Conservation (phyloP, 1,140 invertebrate species). For the Orius insidiosus region DNA sequence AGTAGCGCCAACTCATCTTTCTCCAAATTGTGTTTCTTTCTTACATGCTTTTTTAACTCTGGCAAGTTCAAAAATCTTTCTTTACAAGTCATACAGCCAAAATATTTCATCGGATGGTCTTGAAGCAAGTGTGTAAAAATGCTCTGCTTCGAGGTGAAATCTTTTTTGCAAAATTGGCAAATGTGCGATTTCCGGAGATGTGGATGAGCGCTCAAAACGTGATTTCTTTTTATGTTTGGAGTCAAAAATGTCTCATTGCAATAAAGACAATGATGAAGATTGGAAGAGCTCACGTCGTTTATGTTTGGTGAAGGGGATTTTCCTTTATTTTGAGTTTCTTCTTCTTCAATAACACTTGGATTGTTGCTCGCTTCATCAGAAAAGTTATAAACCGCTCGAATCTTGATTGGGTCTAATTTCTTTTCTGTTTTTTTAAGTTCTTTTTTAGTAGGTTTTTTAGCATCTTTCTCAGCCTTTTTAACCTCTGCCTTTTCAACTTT, state of each 20-base stretch:
- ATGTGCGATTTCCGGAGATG: slow-evolving; percentile 18
- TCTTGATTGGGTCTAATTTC: too few relatives aligned
- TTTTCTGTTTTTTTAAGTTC: too few relatives aligned
- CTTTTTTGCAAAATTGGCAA: slow-evolving; percentile 20
- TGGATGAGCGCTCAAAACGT: slow-evolving; percentile 19
- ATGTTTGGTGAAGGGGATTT: neutral
- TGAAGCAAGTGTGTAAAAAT: slow-evolving; percentile 19
- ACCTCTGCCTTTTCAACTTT: neutral
- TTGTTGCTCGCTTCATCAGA: slow-evolving; percentile 10
- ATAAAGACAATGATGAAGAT: slow-evolving; percentile 19
- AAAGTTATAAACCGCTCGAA: slow-evolving; percentile 10
- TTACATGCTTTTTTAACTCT: slow-evolving; percentile 15
- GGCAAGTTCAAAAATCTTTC: slow-evolving; percentile 17
- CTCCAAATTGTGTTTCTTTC: slow-evolving; percentile 13
- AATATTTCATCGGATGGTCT: slow-evolving; percentile 17
- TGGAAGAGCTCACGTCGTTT: too few relatives aligned
- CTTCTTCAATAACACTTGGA: slow-evolving; percentile 11
- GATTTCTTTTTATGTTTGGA: slow-evolving; percentile 17
- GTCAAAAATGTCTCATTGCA: slow-evolving; percentile 20
- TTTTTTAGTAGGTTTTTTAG: too few relatives aligned
- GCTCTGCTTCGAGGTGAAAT: slow-evolving; percentile 13
- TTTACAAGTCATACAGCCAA: slow-evolving; percentile 20
- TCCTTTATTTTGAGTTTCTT: slow-evolving; percentile 8
- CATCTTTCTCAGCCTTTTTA: too few relatives aligned
- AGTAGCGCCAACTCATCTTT: slow-evolving; percentile 1